Conservation (phyloP, 2,113 vertebrate genomes). For the Alexandromys fortis region DNA sequence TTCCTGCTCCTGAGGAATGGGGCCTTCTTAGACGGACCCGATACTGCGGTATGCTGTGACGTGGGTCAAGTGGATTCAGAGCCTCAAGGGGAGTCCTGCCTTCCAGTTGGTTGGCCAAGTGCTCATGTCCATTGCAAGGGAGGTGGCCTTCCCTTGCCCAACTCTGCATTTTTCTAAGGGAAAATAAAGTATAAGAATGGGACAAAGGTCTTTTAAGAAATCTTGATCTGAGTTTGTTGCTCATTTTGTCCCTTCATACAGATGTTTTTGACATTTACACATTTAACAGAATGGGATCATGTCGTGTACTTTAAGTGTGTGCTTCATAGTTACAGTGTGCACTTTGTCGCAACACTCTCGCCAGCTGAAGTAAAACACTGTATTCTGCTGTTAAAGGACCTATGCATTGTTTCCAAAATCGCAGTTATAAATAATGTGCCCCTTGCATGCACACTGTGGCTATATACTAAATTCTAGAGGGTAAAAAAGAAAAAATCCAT, state of each 20-base stretch:
- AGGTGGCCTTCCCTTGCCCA: neutral
- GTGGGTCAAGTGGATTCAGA: neutral
- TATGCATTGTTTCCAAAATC: neutral
- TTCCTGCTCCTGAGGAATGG: neutral
- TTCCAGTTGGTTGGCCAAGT: neutral
- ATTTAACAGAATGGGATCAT: neutral
- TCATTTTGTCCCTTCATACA: neutral
- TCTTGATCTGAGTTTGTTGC: neutral
- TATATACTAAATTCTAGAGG: neutral
- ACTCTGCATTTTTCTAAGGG: neutral
- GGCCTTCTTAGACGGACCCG: neutral
- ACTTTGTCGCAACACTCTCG: neutral
- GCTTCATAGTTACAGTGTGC: neutral
- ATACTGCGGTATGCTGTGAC: neutral
- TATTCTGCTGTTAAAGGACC: constrained; percentile 6
- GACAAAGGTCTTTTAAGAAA: neutral
- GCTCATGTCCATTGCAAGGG: neutral
- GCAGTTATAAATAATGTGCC: neutral
- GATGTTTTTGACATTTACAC: neutral
- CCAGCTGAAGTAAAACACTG: neutral
- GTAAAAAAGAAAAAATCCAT: neutral
- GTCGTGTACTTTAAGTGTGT: neutral
- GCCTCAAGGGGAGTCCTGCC: neutral
- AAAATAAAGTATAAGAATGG: neutral
- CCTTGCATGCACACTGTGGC: neutral